Conservation (phyloP, 2,888 invertebrate species). For the Metopia argyrocephala region DNA sequence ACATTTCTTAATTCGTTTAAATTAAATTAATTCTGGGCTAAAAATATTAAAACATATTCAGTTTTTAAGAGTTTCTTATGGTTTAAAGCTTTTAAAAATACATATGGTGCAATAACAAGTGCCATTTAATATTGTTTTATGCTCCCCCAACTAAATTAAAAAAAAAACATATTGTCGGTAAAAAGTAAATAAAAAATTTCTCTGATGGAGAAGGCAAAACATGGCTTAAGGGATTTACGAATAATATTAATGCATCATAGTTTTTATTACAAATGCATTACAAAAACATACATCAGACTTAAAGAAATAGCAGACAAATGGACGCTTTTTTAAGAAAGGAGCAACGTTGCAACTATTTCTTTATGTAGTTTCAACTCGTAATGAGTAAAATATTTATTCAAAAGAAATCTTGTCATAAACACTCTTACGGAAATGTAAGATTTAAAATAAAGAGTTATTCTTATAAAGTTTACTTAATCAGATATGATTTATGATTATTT, state of each 20-base stretch:
- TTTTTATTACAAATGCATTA: neutral
- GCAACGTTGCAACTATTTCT: neutral
- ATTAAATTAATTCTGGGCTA: neutral
- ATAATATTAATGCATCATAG: constrained; percentile 9
- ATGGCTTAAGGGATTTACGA: constrained; percentile 40
- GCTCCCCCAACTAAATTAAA: neutral
- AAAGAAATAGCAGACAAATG: constrained; percentile 33
- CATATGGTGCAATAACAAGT: constrained; percentile 19
- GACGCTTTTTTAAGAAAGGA: constrained; percentile 22
- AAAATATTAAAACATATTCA: too few species aligned
- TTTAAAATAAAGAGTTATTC: constrained; percentile 10
- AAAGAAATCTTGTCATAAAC: neutral
- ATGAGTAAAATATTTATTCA: constrained; percentile 8
- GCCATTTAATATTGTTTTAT: neutral
- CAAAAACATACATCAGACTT: neutral
- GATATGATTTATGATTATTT: neutral
- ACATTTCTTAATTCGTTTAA: too few species aligned
- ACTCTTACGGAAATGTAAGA: constrained; percentile 12
- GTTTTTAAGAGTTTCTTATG: constrained; percentile 1
- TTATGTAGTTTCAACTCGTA: constrained; percentile 13
- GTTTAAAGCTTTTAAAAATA: neutral
- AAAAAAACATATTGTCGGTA: constrained; percentile 19
- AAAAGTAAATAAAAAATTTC: constrained; percentile 2
- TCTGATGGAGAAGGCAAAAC: constrained; percentile 24
- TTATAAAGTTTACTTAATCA: neutral